Evolutionary conservation across 2,888 invertebrate species (phyloP), one percentile per base, ranked within the genome.

Genomic region (Maniola hyperantus): DNA sequence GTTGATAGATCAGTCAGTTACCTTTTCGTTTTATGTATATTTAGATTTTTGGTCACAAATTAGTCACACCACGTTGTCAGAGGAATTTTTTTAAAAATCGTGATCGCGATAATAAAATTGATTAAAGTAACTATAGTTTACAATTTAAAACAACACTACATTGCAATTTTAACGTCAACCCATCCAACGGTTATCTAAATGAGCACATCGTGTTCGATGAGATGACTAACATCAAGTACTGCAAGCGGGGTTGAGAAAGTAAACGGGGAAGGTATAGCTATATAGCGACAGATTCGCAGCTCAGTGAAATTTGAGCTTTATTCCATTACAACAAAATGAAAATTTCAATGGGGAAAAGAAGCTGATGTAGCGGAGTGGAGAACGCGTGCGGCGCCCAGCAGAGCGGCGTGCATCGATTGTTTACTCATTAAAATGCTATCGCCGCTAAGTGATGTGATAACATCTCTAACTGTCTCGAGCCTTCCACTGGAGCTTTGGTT

Each of bases 391-490:
- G 88, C 90, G 77, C 78, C 91, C 91, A 83, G 78, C 88, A 65
- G 91, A 67, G 92, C 86, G 81, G 83, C 92, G 91, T 90, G 91
- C 89, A 89, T 89, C 91, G 91, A 92, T 92, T 92, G 92, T 92
- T 92, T 92, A 91, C 91, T 92, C 92, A 92, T 92, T 92, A 92
- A 90, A 91, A 90, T 89, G 82, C 88, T 90, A 89, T 90, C 91
- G 83, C 88, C 81, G 87, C 83, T 83, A 84, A 86, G 85, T 75
- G 78, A 61, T 67, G 51, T 75, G 91, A 92, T 92, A 91, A 77
- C 84, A 91, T 91, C 92, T 89, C 80, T 88, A 88, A 90, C 90
- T 89, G 90, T 89, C 84, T 82, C 77, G 77, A 78, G 73, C 63
- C 65, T 73, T 71, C 68, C 65, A 64, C 68, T 67, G 65, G 50